These are phyloP conservation scores for Chalcosyrphus nemorum DNA, from an alignment of 2,888 invertebrate genomes.

Conservation along the genomic window DNA sequence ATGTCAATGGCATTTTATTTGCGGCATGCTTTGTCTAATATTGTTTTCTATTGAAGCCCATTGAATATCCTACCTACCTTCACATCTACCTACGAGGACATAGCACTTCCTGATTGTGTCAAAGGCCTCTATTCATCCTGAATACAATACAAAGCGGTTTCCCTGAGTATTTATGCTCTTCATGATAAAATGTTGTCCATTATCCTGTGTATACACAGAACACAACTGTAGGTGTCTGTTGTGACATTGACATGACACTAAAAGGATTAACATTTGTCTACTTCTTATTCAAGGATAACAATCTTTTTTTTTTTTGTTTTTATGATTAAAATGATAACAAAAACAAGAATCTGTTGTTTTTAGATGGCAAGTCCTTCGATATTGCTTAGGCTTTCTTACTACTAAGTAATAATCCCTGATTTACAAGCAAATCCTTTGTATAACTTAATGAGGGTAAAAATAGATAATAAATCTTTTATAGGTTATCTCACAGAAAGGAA, in stretches of 20 bases:
- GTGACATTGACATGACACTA: too few relatives aligned
- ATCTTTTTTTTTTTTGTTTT: too few relatives aligned
- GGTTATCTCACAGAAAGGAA: not conserved
- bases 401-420: not conserved
- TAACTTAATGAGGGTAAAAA: conserved; percentile 17
- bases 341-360: not conserved
- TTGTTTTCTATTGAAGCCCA: not conserved
- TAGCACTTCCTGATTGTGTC: not conserved
- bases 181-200: not conserved
- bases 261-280: not conserved
- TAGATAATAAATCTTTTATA: conserved; percentile 5
- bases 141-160: not conserved
- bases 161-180: not conserved
- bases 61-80: not conserved
- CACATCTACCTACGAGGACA: not conserved
- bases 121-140: not conserved
- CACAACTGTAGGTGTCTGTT: not conserved
- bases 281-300: not conserved
- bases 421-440: not conserved
- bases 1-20: not conserved
- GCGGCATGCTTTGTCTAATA: not conserved
- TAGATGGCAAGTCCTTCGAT: too few relatives aligned
- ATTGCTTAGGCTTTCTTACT: not conserved
- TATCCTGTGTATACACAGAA: not conserved
- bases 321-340: too few relatives aligned